These are phyloP conservation scores for Dermolepida albohirtum DNA, from an alignment of 2,888 invertebrate species.

Conservation along the genomic window DNA sequence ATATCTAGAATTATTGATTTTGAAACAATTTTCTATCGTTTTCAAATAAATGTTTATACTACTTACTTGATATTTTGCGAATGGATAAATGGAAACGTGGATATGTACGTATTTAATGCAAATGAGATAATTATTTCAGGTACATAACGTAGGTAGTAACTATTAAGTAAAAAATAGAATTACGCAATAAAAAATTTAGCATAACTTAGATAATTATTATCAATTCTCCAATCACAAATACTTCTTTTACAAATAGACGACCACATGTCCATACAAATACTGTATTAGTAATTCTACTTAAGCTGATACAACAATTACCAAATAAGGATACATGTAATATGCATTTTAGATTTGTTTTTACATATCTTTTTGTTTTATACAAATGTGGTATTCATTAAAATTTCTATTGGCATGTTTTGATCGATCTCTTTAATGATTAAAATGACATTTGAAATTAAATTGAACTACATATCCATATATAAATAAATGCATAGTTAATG, in stretches of 20 bases:
- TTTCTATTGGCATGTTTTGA: slow-evolving; percentile 20
- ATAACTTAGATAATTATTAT: slow-evolving; percentile 36
- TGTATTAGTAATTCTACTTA: slow-evolving; percentile 11
- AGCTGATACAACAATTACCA: slow-evolving; percentile 31
- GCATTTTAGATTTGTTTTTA: no score
- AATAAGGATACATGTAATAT: slow-evolving; percentile 23
- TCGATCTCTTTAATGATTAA: slow-evolving; percentile 16
- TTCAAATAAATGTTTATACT: no score
- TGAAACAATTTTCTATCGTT: no score
- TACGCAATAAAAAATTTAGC: slow-evolving; percentile 29
- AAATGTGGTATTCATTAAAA: slow-evolving; percentile 13
- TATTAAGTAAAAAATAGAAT: slow-evolving; percentile 18
- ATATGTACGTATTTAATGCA: slow-evolving; percentile 7
- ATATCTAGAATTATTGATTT: no score
- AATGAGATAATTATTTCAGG: slow-evolving; percentile 8
- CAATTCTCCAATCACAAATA: slow-evolving; percentile 25
- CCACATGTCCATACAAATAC: slow-evolving; percentile 27
- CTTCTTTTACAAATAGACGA: slow-evolving; percentile 36
- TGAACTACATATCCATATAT: slow-evolving; percentile 28
- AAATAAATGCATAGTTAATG: slow-evolving; percentile 2
- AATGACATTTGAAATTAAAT: slow-evolving; percentile 25
- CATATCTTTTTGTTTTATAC: no score
- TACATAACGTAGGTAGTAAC: slow-evolving; percentile 6
- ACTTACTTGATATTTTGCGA: no score
- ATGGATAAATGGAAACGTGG: no score